phyloP scores from a whole-genome alignment of 2,113 vertebrate genomes.

The Microtus richardsoni region DNA sequence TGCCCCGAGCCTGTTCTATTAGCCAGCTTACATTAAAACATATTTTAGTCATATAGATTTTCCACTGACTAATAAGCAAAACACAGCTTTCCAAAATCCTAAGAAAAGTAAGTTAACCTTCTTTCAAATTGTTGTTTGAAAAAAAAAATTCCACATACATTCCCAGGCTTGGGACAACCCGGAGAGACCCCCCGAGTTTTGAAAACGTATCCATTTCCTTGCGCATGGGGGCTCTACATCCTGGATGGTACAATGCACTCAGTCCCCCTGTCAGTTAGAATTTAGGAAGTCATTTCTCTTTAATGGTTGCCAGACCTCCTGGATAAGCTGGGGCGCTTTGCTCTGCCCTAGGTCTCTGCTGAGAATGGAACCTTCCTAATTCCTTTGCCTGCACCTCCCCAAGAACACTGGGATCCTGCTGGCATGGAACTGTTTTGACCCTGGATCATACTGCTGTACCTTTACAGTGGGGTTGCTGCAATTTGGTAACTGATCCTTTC shows the following conservation, averaged over 20 bases:
- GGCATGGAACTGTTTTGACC: conserved; percentile 79
- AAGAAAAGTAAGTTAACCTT: conserved; percentile 68
- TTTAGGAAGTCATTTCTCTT: conserved; percentile 83
- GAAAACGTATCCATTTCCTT: conserved; percentile 78
- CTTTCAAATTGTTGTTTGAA: conserved; percentile 68
- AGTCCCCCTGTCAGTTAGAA: conserved; percentile 78
- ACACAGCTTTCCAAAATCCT: conserved; percentile 62
- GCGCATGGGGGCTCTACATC: conserved; percentile 62
- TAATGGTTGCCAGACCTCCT: conserved; percentile 82
- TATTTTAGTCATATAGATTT: conserved; percentile 76
- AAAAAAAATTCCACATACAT: conserved; percentile 59
- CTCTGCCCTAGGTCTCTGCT: conserved; percentile 66
- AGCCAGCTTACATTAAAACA: conserved; percentile 73
- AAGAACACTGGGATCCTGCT: conserved; percentile 71
- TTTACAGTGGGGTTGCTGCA: conserved; percentile 80
- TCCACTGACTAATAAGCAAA: conserved; percentile 79
- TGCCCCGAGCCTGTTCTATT: conserved; percentile 65
- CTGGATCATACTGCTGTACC: conserved; percentile 74
- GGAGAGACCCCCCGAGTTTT: conserved; percentile 80
- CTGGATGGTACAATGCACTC: conserved; percentile 75
- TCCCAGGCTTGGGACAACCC: conserved; percentile 71
- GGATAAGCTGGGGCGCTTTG: conserved; percentile 74
- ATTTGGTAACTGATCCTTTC: conserved; percentile 80
- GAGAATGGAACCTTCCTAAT: conserved; percentile 74
- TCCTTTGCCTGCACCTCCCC: conserved; percentile 51